Conservation (phyloP, 2,888 invertebrate genomes). For the Rutpela maculata region DNA sequence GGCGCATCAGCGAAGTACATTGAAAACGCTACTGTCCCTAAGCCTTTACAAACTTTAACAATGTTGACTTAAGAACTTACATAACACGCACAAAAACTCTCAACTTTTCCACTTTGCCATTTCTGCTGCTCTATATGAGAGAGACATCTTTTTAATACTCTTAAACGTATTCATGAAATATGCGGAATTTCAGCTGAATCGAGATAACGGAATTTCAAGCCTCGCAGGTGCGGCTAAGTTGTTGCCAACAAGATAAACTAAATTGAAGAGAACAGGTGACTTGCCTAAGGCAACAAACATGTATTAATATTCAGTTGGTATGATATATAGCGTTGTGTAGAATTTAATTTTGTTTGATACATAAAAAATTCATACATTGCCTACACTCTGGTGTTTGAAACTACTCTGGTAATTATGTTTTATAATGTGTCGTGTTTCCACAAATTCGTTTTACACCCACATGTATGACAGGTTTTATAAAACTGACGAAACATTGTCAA, state of each 20-base stretch:
- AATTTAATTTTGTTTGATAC: conserved; percentile 1
- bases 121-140: conserved; percentile 14
- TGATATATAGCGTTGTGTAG: conserved; percentile 20
- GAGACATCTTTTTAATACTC: conserved; percentile 34
- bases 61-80: conserved; percentile 42
- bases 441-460: too few species aligned
- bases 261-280: conserved; percentile 39
- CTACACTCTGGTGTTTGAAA: neutral
- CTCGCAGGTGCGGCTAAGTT: conserved; percentile 38
- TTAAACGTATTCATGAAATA: conserved; percentile 4
- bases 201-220: conserved; percentile 26
- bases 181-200: neutral
- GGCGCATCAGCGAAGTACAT: conserved; percentile 37
- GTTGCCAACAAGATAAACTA: conserved; percentile 32
- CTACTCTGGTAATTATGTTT: neutral
- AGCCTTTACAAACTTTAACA: conserved; percentile 40
- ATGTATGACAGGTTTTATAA: too few species aligned
- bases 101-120: conserved; percentile 7
- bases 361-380: neutral
- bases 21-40: conserved; percentile 31
- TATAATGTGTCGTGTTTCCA: neutral
- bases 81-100: conserved; percentile 15
- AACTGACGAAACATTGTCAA: too few species aligned
- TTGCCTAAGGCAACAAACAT: conserved; percentile 33
- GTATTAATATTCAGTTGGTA: conserved; percentile 29